A percentile compares a stretch with the other conserved stretches of the same genome.
Conservation (phyloP, 2,888 invertebrate genomes). For the Lymantria dispar region DNA sequence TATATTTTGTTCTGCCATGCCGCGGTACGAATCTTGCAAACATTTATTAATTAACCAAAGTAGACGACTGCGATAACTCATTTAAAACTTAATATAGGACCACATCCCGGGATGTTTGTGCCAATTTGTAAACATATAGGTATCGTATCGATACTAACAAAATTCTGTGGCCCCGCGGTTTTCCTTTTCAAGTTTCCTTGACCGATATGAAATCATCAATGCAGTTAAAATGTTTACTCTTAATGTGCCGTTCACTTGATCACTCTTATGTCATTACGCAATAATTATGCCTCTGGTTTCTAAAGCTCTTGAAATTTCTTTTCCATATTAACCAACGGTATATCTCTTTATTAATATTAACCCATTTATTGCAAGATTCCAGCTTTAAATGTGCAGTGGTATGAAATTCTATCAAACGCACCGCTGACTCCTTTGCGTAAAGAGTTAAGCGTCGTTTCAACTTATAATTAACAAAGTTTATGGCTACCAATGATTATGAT, state of each 20-base stretch:
- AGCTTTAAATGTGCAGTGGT: no score
- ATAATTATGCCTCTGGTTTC: conserved; percentile 38
- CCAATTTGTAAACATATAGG: conserved; percentile 17
- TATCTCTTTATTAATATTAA: no score
- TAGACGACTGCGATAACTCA: no score
- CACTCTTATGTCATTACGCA: conserved; percentile 57
- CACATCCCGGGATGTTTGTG: no score
- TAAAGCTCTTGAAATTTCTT: not conserved
- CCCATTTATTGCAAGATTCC: no score
- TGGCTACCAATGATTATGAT: conserved; percentile 51
- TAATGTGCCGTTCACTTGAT: conserved; percentile 59
- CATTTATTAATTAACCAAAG: no score
- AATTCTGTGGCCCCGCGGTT: conserved; percentile 41
- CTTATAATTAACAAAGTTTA: conserved; percentile 21
- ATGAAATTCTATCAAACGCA: not conserved
- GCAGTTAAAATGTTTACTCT: conserved; percentile 62
- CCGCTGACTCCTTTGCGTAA: not conserved
- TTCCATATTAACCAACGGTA: no score
- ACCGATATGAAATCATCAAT: conserved; percentile 72
- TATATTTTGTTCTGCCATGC: no score
- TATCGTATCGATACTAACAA: conserved; percentile 32
- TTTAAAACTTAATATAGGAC: no score
- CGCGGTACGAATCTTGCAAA: no score
- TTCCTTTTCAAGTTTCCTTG: conserved; percentile 66
- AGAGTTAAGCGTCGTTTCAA: no score